Evolutionary conservation across 2,113 vertebrate species (phyloP).

Genomic region (Pseudorectes ferrugineus): DNA sequence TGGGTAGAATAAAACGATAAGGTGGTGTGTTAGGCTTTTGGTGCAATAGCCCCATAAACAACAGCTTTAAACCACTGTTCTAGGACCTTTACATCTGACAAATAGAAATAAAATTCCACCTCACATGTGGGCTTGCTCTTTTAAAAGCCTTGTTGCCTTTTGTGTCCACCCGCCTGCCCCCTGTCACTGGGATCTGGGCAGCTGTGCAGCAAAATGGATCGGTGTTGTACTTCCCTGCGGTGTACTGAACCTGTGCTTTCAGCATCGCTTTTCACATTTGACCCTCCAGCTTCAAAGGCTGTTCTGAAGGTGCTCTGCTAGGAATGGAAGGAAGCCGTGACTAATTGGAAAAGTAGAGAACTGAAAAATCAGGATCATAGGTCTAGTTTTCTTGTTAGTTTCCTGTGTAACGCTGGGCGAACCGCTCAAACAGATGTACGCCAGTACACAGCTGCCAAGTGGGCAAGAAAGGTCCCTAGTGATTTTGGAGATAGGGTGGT

Average conservation of each 20-base stretch:
- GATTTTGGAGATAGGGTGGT: background rate
- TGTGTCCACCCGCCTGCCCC: background rate
- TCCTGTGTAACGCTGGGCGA: background rate
- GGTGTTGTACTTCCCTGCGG: background rate
- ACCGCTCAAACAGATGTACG: background rate
- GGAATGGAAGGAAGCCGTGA: background rate
- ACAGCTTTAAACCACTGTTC: background rate
- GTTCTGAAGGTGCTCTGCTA: background rate
- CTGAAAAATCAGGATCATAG: background rate
- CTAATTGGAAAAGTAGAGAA: conserved; percentile 12
- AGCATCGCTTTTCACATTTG: background rate
- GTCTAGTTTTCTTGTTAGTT: background rate
- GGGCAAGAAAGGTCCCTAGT: background rate
- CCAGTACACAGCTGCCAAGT: background rate
- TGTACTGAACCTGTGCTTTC: background rate
- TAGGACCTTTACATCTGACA: background rate
- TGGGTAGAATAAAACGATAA: background rate
- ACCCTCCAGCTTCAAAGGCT: background rate
- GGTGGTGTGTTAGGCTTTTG: background rate
- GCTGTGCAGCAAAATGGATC: background rate
- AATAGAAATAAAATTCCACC: background rate
- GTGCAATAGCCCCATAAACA: background rate
- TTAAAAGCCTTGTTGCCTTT: background rate
- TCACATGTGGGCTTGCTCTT: background rate
- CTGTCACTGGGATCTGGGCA: background rate